Base-by-base conservation (phyloP, 2,113 vertebrate genomes). In the Gopherus evgoodei region DNA sequence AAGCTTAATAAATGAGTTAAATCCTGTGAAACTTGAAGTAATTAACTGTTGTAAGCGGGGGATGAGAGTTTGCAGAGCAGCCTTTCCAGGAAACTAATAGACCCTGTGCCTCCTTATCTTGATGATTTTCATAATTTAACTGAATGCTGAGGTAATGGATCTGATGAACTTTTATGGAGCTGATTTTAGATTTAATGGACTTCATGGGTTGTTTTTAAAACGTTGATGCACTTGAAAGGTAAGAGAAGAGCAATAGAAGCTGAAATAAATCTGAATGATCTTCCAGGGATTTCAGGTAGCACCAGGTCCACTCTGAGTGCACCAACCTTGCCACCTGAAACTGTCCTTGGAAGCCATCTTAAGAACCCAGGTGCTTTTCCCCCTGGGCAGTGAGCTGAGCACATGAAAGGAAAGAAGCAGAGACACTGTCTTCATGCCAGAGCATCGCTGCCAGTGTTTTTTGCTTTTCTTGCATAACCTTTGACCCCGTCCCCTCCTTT, bases 71-170 rank as follows among this genome's bases (percentile, higher is more conserved):
- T 19, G 86, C 84, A 72, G 90, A 89, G 94, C 86, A 83, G 95
- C 97, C 89, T 94, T 92, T 93, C 83, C 93, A 93, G 95, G 96
- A 95, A 97, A 91, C 97, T 96, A 97, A 96, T 93, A 95, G 95
- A 83, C 92, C 92, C 81, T 75, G 42, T 88, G 87, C 90, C 89
- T 97, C 93, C 97, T 95, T 95, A 92, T 96, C 91, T 81, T 95
- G 93, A 96, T 97, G 97, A 95, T 97, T 97, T 97, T 97, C 96
- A 95, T 97, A 95, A 97, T 96, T 95, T 91, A 90, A 89, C 94
- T 87, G 90, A 97, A 97, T 90, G 95, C 94, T 89, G 94, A 94
- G 97, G 94, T 97, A 97, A 97, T 91, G 92, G 96, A 96, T 93
- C 88, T 95, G 95, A 94, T 91, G 96, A 97, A 95, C 90, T 96